phyloP scores from a whole-genome alignment of 2,888 invertebrate genomes.

The Acanthacorydalis orientalis region DNA sequence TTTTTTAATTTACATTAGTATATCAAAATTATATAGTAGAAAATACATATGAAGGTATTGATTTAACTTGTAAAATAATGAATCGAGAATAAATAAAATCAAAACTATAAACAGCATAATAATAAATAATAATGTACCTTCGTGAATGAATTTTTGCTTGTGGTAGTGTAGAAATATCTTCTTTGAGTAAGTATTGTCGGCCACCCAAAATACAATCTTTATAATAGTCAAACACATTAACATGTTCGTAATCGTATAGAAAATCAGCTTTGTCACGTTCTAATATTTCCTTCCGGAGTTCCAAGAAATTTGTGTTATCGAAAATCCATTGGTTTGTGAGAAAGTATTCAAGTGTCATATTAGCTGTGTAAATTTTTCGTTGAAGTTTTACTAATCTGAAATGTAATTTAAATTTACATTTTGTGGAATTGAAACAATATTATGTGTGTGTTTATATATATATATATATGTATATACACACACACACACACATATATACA shows the following conservation, averaged over 20 bases:
- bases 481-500: too few relatives aligned
- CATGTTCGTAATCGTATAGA: conserved; percentile 35
- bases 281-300: conserved; percentile 32
- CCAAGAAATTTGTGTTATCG: conserved; percentile 39
- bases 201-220: conserved; percentile 39
- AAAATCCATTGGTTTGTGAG: conserved; percentile 64
- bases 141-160: conserved; percentile 30
- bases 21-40: too few relatives aligned
- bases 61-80: too few relatives aligned
- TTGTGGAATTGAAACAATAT: too few relatives aligned
- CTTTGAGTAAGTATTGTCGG: conserved; percentile 47
- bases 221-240: conserved; percentile 35
- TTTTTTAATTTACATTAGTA: too few relatives aligned
- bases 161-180: conserved; percentile 38
- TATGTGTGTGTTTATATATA: too few relatives aligned
- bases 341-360: conserved; percentile 55
- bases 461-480: too few relatives aligned
- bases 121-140: conserved; percentile 25
- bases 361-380: conserved; percentile 60
- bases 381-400: conserved; percentile 63
- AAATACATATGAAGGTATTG: too few relatives aligned
- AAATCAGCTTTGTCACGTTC: conserved; percentile 35
- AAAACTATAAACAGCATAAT: too few relatives aligned
- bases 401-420: too few relatives aligned
- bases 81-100: too few relatives aligned